These are phyloP conservation scores for Lithophane semibrunnea DNA, from an alignment of 2,888 invertebrate genomes.

Conservation along the genomic window DNA sequence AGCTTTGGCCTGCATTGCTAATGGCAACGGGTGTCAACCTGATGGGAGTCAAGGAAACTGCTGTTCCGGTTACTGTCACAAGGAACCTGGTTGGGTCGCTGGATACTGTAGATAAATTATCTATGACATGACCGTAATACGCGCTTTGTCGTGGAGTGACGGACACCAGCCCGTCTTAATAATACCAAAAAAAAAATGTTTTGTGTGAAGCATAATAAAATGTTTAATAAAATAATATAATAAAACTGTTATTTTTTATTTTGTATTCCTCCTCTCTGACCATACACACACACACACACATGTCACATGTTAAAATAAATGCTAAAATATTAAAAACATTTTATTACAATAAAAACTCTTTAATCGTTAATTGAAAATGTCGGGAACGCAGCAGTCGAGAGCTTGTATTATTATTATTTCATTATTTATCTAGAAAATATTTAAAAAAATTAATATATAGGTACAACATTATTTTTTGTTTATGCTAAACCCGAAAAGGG, in stretches of 20 bases:
- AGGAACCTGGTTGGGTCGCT: background rate
- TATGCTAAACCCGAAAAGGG: no score
- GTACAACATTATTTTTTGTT: no score
- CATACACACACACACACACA: no score
- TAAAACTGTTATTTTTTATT: background rate
- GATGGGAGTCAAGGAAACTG: slow-evolving; percentile 8
- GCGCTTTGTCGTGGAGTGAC: background rate
- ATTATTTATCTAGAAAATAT: no score
- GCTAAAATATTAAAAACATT: background rate
- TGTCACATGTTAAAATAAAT: background rate
- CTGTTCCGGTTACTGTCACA: slow-evolving; percentile 9
- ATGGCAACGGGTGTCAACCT: slow-evolving; percentile 5
- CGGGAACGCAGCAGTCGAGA: background rate
- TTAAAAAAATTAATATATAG: no score
- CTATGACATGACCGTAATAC: background rate
- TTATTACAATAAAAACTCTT: background rate
- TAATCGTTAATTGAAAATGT: background rate
- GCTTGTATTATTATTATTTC: background rate
- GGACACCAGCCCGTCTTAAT: background rate
- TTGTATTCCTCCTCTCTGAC: no score
- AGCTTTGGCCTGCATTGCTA: slow-evolving; percentile 1
- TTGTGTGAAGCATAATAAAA: background rate
- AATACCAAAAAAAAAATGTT: background rate
- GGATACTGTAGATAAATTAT: background rate
- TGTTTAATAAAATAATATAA: background rate